Conservation (phyloP, 1,140 invertebrate genomes). For the Lysiphlebus fabarum region DNA sequence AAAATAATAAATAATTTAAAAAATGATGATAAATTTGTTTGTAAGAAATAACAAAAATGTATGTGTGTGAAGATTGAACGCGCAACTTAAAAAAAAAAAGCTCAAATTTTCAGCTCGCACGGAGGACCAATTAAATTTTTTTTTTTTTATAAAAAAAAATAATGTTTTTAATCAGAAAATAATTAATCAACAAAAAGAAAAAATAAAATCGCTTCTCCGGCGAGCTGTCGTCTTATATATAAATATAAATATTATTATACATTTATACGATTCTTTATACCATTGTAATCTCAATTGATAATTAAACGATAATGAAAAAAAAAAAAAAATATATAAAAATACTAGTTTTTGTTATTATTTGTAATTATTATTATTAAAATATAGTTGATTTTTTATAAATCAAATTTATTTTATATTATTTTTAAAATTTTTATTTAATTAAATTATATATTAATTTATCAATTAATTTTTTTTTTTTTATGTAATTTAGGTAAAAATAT, state of each 20-base stretch:
- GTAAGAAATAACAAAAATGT: slow-evolving; percentile 23
- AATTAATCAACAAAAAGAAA: slow-evolving; percentile 15
- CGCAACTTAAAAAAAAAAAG: slow-evolving; percentile 45
- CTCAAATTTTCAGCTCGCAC: slow-evolving; percentile 54
- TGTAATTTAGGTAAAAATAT: too few relatives aligned
- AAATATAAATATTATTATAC: slow-evolving; percentile 41
- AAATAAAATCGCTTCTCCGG: slow-evolving; percentile 53
- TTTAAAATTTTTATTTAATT: too few relatives aligned
- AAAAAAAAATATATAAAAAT: slow-evolving; percentile 3
- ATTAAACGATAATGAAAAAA: slow-evolving; percentile 16
- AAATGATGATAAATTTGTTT: neutral
- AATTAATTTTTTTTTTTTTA: too few relatives aligned
- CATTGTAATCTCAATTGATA: slow-evolving; percentile 42
- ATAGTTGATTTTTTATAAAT: too few relatives aligned
- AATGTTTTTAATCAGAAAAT: neutral
- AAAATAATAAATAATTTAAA: slow-evolving; percentile 1
- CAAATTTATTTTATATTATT: too few relatives aligned
- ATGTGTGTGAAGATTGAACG: slow-evolving; percentile 35
- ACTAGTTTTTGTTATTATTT: neutral
- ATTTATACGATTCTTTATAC: slow-evolving; percentile 53
- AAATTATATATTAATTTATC: too few relatives aligned
- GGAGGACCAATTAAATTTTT: slow-evolving; percentile 45
- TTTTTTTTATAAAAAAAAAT: neutral
- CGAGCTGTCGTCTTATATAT: slow-evolving; percentile 51
- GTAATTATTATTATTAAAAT: too few relatives aligned